These are phyloP conservation scores for Orthonevra nobilis DNA, from an alignment of 2,888 invertebrate genomes.

Conservation along the genomic window DNA sequence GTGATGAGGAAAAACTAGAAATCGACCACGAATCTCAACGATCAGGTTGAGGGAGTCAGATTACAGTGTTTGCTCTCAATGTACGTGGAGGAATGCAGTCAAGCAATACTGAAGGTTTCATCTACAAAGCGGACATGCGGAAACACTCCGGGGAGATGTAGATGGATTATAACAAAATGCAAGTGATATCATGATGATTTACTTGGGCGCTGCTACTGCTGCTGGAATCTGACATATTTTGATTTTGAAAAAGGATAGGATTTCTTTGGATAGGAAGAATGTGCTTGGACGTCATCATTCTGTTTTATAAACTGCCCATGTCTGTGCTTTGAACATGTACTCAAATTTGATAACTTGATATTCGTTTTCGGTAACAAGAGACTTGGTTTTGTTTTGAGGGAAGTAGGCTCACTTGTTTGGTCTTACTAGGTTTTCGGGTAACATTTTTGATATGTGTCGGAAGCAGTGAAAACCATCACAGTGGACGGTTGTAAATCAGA, in stretches of 20 bases:
- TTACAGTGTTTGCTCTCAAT: background rate
- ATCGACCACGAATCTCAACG: no score
- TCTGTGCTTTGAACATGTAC: no score
- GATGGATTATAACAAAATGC: background rate
- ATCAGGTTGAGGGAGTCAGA: background rate
- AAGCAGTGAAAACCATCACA: no score
- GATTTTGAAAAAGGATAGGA: conserved; percentile 3
- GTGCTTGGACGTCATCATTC: no score
- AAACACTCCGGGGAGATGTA: background rate
- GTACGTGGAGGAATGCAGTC: background rate
- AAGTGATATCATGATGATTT: conserved; percentile 30
- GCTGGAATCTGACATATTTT: conserved; percentile 1
- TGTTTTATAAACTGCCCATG: no score
- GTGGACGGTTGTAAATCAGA: no score
- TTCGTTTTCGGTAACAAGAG: no score
- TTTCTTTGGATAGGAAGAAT: background rate
- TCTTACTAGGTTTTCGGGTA: no score
- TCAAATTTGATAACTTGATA: no score
- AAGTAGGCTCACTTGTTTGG: no score
- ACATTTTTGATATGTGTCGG: no score
- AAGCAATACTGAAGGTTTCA: background rate
- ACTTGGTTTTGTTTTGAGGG: no score
- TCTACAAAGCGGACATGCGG: background rate
- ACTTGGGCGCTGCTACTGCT: background rate
- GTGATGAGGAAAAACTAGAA: background rate